These are phyloP conservation scores for Arothron firmamentum DNA, from an alignment of 2,113 vertebrate genomes.

Conservation along the genomic window DNA sequence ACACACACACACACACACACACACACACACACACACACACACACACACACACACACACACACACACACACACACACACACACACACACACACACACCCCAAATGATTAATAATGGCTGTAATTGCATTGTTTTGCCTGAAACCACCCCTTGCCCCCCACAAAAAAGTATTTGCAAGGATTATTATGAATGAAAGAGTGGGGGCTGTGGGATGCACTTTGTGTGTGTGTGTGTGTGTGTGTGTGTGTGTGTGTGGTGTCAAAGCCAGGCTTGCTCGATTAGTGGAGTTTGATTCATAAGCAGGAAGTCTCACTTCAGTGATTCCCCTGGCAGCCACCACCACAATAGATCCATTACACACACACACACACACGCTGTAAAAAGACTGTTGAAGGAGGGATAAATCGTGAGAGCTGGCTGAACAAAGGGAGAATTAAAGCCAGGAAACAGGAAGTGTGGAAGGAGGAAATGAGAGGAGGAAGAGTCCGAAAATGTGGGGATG, in stretches of 20 bases:
- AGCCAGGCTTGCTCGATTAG: conserved; percentile 37
- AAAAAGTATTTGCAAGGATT: conserved; percentile 42
- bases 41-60: conserved; percentile 10
- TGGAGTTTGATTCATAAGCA: conserved; percentile 50
- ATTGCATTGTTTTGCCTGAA: conserved; percentile 52
- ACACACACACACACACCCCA: conserved; percentile 10
- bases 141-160: conserved; percentile 13
- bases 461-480: conserved; percentile 61
- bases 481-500: conserved; percentile 30
- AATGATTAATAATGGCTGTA: conserved; percentile 26
- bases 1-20: not conserved
- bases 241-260: conserved; percentile 42
- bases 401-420: conserved; percentile 39
- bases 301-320: conserved; percentile 39
- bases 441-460: conserved; percentile 68
- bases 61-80: not conserved
- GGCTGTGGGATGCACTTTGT: conserved; percentile 23
- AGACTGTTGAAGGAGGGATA: conserved; percentile 21
- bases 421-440: conserved; percentile 66
- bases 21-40: conserved; percentile 13
- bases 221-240: conserved; percentile 26
- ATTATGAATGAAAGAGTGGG: conserved; percentile 57
- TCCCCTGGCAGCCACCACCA: conserved; percentile 22
- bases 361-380: conserved; percentile 4
- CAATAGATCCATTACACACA: conserved; percentile 35